A percentile compares a stretch with the other conserved stretches of the same genome.
Conservation (phyloP, 1,140 invertebrate genomes). For the Hypsibius dujardini region DNA sequence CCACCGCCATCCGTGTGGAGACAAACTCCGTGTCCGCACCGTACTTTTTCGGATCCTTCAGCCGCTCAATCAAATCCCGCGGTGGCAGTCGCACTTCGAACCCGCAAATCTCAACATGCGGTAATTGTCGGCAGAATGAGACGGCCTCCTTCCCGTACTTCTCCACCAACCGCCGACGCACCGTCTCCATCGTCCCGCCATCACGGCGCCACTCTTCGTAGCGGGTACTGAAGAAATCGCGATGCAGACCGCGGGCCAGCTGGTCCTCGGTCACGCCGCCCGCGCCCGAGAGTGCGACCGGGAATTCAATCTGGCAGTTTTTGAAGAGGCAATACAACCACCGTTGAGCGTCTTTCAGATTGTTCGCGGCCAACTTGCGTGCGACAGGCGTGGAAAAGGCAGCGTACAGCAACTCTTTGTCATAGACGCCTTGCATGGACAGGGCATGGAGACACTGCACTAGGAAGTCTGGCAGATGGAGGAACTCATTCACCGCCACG, state of each 20-base stretch:
- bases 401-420: background rate
- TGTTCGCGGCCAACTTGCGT: background rate
- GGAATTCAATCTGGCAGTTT: slow-evolving; percentile 9
- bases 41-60: background rate
- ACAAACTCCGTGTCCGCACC: background rate
- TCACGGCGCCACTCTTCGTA: background rate
- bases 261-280: background rate
- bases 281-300: background rate
- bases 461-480: background rate
- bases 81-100: background rate
- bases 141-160: background rate
- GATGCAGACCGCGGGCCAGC: background rate
- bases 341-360: background rate
- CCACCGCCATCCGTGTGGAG: background rate
- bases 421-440: slow-evolving; percentile 5
- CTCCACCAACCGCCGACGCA: background rate
- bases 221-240: background rate
- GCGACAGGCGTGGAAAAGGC: background rate
- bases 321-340: slow-evolving; percentile 1
- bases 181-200: background rate
- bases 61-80: background rate
- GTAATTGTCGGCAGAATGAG: background rate
- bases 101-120: background rate
- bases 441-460: background rate
- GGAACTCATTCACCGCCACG: background rate